These are phyloP conservation scores for Cephalopterus ornatus DNA, from an alignment of 2,113 vertebrate species.

Conservation along the genomic window DNA sequence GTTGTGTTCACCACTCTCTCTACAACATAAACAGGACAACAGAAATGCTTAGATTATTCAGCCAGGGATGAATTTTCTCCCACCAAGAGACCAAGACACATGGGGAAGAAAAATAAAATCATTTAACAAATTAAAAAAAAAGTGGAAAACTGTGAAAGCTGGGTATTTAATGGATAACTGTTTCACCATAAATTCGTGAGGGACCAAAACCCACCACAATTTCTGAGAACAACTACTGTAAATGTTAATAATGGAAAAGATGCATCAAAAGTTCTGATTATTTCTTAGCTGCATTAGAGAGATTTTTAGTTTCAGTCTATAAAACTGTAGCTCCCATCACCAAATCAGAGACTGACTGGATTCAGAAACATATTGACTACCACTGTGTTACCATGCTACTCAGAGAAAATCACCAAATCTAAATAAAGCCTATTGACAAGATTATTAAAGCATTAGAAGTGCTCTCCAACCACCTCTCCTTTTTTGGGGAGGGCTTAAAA, in stretches of 20 bases:
- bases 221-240: not conserved
- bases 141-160: not conserved
- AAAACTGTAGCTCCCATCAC: not conserved
- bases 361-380: not conserved
- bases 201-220: fast-evolving
- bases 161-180: not conserved
- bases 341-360: not conserved
- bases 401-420: not conserved
- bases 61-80: not conserved
- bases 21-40: not conserved
- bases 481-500: not conserved
- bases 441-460: not conserved
- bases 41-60: not conserved
- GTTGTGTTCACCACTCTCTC: not conserved
- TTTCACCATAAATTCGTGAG: not conserved
- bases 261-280: not conserved
- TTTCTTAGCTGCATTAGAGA: not conserved
- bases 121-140: not conserved
- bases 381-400: not conserved
- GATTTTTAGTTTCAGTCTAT: not conserved
- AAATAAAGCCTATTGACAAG: not conserved
- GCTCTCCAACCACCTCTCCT: not conserved
- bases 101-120: not conserved
- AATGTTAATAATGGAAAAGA: not conserved
- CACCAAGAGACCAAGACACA: not conserved